Evolutionary conservation across 1,140 invertebrate species (phyloP), one percentile per base, ranked within the genome.

Genomic region (Sarcophaga peregrina): DNA sequence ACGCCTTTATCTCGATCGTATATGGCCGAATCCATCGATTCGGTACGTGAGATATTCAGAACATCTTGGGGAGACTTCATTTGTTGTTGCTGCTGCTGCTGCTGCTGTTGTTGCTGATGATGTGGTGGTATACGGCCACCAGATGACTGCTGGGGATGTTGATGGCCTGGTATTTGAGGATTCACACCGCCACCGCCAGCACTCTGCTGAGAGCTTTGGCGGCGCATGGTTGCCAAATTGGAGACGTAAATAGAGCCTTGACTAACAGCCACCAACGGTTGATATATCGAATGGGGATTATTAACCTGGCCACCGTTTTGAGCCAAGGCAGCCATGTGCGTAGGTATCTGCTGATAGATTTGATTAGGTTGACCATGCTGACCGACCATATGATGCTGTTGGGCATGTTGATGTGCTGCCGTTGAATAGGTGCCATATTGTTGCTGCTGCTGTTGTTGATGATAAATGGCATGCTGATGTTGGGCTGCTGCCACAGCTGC

Each of bases 1-100:
- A 90, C 89, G 80, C 90, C 88, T 85, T 90, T 90, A 15, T 90
- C 90, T n/a, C 90, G 88, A 81, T 90, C 89, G 15, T 89, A 90
- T 52, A 90, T 90, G 20, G 86, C 83, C 81, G 84, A 85, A 82
- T 90, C 89, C 76, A 88, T 87, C 7, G 74, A 58, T 78, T 83
- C 83, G 48, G 85, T 84, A 82, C 86, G 83, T 6, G 90, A 85
- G 83, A 88, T 80, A 84, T 87, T 76, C 86, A 86, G 74, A 85
- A 86, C 82, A 73, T 84, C 83, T 80, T 87, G 87, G 81, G 86
- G 87, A 8, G 86, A 85, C 58, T 86, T 85, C 52, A 89, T 85
- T 80, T 85, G 85, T 74, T 85, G 86, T 45, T 87, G 86, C 72
- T 85, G 85, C 75, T 83, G 85, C 1, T 84, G 91, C 85, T 90